Evolutionary conservation across 2,888 invertebrate genomes (phyloP), one percentile per base, ranked within the genome.

Genomic region (Pyrgus malvae): DNA sequence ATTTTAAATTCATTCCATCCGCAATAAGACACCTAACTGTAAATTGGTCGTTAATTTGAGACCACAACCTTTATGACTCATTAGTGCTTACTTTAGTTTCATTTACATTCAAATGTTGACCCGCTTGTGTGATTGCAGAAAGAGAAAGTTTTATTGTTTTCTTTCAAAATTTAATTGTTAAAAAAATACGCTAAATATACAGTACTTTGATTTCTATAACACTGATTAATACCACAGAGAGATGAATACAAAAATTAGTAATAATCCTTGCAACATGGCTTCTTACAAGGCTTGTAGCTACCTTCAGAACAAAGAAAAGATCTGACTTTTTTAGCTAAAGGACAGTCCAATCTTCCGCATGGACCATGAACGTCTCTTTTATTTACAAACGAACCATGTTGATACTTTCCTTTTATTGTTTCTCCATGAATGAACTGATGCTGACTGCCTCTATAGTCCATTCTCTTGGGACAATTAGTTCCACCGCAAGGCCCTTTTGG

Each of bases 401-500:
- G 72, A 58, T 86, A 90, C 53, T 87, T 88, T 0, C 84, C 83
- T 68, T 86, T 88, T 0, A 77, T 50, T 8, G 62, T 74, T 60
- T 89, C 84, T 7, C 90, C 90, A 27, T 68, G 78, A 38, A 90
- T 86, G 41, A 90, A 90, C 45, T 84, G 83, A 60, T 90, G 89
- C 50, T 90, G 86, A 58, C 85, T 86, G 1, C 88, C 88, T 61
- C 88, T 74, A 46, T 74, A 89, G 0, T 90, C 87, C 88, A 90
- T 85, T 57, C 90, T 70, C 58, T 82, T 86, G 1, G 74, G 77
- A 65, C 90, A 90, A 44, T 90, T 90, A 0, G 86, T 88, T n/a
- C 90, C 90, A 50, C 88, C 89, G 63, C 90, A 90, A 2, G 89
- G 89, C 0, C 90, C 90, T 66, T 88, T 90, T 1, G 90, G 90